Evolutionary conservation across 2,888 invertebrate genomes (phyloP).

Genomic region (Brassicogethes aeneus): DNA sequence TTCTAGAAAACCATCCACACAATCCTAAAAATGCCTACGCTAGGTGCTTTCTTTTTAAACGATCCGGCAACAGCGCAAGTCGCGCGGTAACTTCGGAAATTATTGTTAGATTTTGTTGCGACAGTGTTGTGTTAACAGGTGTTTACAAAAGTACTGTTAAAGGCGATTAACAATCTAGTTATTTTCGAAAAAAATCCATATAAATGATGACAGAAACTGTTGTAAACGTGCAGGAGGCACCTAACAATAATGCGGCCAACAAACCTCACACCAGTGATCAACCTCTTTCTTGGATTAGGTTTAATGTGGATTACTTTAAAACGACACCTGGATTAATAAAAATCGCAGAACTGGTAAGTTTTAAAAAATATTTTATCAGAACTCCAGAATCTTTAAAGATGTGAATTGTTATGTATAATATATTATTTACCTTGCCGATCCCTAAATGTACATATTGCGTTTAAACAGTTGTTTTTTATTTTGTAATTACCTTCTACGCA

Average conservation of each 20-base stretch:
- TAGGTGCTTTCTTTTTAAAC: too few relatives aligned
- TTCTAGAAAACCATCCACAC: too few relatives aligned
- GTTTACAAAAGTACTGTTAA: slow-evolving; percentile 7
- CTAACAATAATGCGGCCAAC: slow-evolving; percentile 40
- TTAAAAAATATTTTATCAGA: too few relatives aligned
- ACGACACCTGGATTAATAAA: slow-evolving; percentile 75
- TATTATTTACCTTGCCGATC: too few relatives aligned
- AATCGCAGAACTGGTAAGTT: slow-evolving; percentile 71
- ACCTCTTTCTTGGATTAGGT: slow-evolving; percentile 59
- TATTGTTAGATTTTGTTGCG: slow-evolving; percentile 14
- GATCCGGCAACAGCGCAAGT: neutral
- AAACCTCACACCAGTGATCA: slow-evolving; percentile 39
- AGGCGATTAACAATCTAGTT: neutral
- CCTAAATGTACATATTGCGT: too few relatives aligned
- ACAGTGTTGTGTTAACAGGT: slow-evolving; percentile 19
- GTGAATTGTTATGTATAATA: too few relatives aligned
- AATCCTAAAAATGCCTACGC: too few relatives aligned
- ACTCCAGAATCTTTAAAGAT: too few relatives aligned
- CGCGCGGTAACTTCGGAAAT: slow-evolving; percentile 10
- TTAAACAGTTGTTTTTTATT: too few relatives aligned
- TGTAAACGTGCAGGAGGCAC: slow-evolving; percentile 66
- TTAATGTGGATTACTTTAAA: slow-evolving; percentile 73
- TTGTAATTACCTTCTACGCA: too few relatives aligned
- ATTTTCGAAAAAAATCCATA: slow-evolving; percentile 8
- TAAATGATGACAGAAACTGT: slow-evolving; percentile 77